Conservation (phyloP, 2,888 invertebrate genomes). For the Xestia ashworthii region DNA sequence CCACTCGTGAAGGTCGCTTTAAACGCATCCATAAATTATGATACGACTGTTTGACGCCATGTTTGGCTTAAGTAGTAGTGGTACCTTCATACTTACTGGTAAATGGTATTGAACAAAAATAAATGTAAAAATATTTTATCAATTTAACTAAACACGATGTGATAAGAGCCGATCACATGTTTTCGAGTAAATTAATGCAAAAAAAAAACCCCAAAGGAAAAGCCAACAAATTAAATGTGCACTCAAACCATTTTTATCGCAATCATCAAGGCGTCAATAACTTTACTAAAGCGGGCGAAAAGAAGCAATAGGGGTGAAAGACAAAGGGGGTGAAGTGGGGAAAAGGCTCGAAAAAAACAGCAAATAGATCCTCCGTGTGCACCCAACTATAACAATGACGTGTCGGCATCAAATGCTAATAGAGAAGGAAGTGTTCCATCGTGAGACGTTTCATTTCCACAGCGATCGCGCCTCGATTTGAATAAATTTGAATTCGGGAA, state of each 20-base stretch:
- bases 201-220: slow-evolving; percentile 3
- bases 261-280: slow-evolving; percentile 54
- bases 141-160: neutral
- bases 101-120: neutral
- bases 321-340: neutral
- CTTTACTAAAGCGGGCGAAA: slow-evolving; percentile 28
- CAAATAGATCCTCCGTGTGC: slow-evolving; percentile 63
- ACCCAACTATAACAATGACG: slow-evolving; percentile 72
- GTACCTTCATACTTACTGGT: neutral
- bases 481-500: slow-evolving; percentile 88
- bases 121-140: slow-evolving; percentile 7
- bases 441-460: slow-evolving; percentile 85
- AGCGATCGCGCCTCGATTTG: slow-evolving; percentile 82
- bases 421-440: slow-evolving; percentile 78
- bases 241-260: slow-evolving; percentile 52
- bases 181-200: neutral
- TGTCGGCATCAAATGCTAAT: slow-evolving; percentile 80
- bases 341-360: slow-evolving; percentile 50
- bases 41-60: slow-evolving; percentile 3
- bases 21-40: slow-evolving; percentile 14
- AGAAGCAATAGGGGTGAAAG: neutral
- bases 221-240: slow-evolving; percentile 33
- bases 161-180: neutral
- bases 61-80: neutral
- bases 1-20: neutral